Conservation (phyloP, 2,797 vertebrate genomes). For the Varecia variegata region DNA sequence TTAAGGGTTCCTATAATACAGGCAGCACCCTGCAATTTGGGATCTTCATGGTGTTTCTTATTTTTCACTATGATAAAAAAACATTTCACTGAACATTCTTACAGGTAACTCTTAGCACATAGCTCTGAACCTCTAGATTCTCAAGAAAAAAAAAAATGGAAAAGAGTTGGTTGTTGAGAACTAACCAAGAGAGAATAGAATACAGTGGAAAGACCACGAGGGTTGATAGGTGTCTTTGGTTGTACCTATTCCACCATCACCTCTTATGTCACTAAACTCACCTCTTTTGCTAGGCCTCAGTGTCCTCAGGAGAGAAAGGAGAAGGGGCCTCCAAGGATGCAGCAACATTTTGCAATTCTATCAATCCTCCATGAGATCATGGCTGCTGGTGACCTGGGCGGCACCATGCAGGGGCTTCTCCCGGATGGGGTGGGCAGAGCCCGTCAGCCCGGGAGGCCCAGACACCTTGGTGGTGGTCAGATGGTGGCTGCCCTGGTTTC, state of each 20-base stretch:
- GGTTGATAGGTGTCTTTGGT: too few species aligned
- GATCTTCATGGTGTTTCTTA: not conserved
- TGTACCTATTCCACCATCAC: too few species aligned
- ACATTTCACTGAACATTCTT: not conserved
- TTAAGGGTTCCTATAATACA: not conserved
- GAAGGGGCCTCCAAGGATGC: not conserved
- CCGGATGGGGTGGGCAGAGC: not conserved
- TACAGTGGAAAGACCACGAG: not conserved
- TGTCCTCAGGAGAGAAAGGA: not conserved
- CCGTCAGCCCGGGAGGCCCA: conserved; percentile 40
- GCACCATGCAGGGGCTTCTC: accelerated
- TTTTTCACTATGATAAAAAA: not conserved
- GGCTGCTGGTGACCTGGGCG: accelerated
- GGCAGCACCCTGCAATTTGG: not conserved
- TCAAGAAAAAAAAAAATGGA: not conserved
- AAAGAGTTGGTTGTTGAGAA: not conserved
- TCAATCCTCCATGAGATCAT: accelerated
- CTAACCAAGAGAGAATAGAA: not conserved
- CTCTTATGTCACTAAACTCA: not conserved
- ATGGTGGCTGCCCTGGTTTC: conserved; percentile 53
- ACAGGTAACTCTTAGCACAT: not conserved
- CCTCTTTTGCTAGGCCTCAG: not conserved
- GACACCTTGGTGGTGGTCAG: conserved; percentile 59
- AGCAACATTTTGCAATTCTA: not conserved
- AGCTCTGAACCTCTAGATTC: not conserved